Base-by-base conservation (phyloP, 53 echinoderm and acorn worm species). In the Apostichopus leukothele region DNA sequence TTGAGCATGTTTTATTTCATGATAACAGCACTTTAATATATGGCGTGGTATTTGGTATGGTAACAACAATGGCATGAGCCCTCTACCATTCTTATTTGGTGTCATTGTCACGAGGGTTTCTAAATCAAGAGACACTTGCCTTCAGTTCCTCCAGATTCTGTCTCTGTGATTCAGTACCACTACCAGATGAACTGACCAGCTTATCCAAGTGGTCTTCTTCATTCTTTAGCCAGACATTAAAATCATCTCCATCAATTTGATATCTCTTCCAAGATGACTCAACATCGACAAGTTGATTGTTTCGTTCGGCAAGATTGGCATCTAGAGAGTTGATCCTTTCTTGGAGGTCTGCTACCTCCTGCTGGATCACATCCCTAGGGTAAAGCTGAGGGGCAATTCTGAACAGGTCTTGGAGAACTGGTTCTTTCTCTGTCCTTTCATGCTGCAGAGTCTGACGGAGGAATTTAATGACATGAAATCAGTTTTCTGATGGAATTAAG, bases 401-500 rank as follows among this genome's bases (percentile, higher is more conserved):
- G 7, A 66, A 22, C 13, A 84, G 59, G 9, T 20, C 60, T 13
- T 84, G 53, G 7, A 84, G 60, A 19, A n/a, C 16, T 55, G 84
- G 19, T 61, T 84, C 84, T 60, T 84, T 84, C 60, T 84, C 84
- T 39, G 9, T 84, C 66, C 63, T 63, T 63, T 63, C 63, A 63
- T 63, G 63, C 63, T 63, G 63, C 63, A 63, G 63, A 63, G 9
- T 0, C 63, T 63, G 16, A 63, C 0, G 16, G 63, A 9, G 63
- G 16, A 13, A 39, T 39, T 3, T 39, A 39, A 39, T 39, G 39
- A 39, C 39, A 39, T 39, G 39, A 39, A 39, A 39, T 39, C 39
- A 39, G 39, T 39, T 39, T 39, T 39, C 39, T 39, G 39, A 39
- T 39, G 39, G 39, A 0, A 39, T 3, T 23, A 23, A 23, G 23